Evolutionary conservation across 2,113 vertebrate species (phyloP), one percentile per base, ranked within the genome.

Genomic region (Odobenus rosmarus): DNA sequence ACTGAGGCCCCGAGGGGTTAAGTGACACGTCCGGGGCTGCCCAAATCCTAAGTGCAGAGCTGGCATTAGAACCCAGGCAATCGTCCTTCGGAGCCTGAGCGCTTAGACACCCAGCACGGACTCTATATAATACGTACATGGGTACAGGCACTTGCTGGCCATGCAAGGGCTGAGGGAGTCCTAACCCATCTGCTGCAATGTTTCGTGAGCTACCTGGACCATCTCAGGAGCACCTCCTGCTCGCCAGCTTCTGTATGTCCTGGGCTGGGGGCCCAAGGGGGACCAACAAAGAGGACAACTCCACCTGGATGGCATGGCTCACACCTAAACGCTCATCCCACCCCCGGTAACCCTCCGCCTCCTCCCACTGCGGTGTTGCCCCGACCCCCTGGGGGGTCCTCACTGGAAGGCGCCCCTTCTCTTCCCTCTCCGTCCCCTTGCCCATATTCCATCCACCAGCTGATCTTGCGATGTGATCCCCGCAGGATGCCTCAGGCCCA

Each of bases 61-160:
- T 72, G 67, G 83, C 23, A 31, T 86, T 19, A 79, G 92, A 64
- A 51, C 33, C 23, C 26, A 24, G 57, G 42, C n/a, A 0, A 33
- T 3, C 21, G 4, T 28, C 31, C 61, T 19, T 39, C 4, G 69
- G 93, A 84, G 36, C 82, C 26, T 14, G 88, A 10, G 71, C 0
- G 1, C 36, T 23, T 11, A 67, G 71, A 24, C 53, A 3, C 36
- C 51, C 33, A 6, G 76, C 67, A 8, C 9, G 8, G 33, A 39
- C 0, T 14, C 18, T 31, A 46, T 3, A 18, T 0, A 13, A 62
- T 0, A 42, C 1, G 0, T 0, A 23, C 1, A 0, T 21, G 24
- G 1, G 0, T 4, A 23, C 10, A 39, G 76, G 49, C 7, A 21
- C n/a, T 57, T 5, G 49, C 7, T 49, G 81, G 39, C 19, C 18